phyloP scores from a whole-genome alignment of 2,113 vertebrate genomes.

The Zapus hudsonius region DNA sequence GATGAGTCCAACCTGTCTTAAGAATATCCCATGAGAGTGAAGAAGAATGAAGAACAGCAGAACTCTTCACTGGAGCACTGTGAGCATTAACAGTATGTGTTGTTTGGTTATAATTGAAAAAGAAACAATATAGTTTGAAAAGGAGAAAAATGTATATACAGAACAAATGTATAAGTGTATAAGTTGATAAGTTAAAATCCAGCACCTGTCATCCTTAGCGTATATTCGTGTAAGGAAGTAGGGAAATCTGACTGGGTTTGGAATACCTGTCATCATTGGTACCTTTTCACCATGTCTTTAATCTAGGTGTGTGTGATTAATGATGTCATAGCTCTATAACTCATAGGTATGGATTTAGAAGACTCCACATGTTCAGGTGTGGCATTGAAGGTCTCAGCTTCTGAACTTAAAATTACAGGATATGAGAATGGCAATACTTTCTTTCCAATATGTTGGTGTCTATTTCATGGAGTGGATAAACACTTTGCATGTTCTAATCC shows the following conservation, averaged over 20 bases:
- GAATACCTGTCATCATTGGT: background rate
- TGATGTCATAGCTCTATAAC: background rate
- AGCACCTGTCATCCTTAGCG: rapidly evolving
- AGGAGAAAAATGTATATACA: background rate
- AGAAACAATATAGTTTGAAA: background rate
- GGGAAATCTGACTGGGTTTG: background rate
- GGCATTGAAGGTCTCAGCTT: background rate
- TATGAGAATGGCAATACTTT: background rate
- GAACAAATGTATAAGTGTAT: background rate
- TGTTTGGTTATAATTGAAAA: background rate
- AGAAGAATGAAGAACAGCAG: rapidly evolving
- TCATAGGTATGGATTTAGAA: rapidly evolving
- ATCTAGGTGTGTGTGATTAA: too few relatives aligned
- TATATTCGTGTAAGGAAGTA: too few relatives aligned
- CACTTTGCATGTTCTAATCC: background rate
- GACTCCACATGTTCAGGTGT: rapidly evolving
- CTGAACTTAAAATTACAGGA: background rate
- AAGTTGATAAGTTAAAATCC: background rate
- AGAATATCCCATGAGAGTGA: rapidly evolving
- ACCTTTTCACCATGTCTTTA: background rate
- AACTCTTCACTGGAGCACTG: too few relatives aligned
- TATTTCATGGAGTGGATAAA: constrained; percentile 8
- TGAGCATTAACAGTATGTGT: rapidly evolving
- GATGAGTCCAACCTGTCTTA: too few relatives aligned
- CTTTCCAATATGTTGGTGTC: background rate